Evolutionary conservation across 2,797 vertebrate species (phyloP).

Genomic region (Acanthopagrus latus): DNA sequence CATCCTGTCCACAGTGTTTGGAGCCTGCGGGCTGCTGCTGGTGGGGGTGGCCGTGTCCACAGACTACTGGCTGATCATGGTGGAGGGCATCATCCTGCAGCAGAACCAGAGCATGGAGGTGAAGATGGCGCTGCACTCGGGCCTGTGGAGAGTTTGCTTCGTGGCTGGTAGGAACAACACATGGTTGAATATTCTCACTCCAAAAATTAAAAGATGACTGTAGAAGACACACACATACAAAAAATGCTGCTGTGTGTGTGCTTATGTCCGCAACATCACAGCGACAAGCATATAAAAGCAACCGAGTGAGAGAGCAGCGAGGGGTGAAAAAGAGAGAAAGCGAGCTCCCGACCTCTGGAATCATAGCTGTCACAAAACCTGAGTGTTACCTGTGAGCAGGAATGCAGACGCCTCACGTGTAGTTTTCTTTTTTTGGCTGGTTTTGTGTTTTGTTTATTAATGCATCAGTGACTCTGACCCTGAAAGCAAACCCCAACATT

Average conservation of each 20-base stretch:
- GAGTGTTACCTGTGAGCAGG: conserved; percentile 60
- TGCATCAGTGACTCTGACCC: conserved; percentile 46
- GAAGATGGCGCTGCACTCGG: conserved; percentile 95
- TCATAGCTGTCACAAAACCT: conserved; percentile 67
- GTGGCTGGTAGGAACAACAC: conserved; percentile 87
- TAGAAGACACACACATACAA: conserved; percentile 4
- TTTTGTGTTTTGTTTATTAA: conserved; percentile 39
- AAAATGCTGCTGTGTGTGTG: conserved; percentile 7
- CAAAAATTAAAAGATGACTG: background rate
- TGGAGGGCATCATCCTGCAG: conserved; percentile 93
- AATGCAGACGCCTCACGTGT: conserved; percentile 30
- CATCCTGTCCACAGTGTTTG: conserved; percentile 95
- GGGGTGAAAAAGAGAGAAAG: conserved; percentile 13
- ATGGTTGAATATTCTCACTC: conserved; percentile 10
- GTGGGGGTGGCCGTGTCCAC: conserved; percentile 96
- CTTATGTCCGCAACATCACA: conserved; percentile 28
- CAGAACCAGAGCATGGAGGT: conserved; percentile 95
- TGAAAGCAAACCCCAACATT: conserved; percentile 41
- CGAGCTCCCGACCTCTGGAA: conserved; percentile 37
- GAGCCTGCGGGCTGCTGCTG: conserved; percentile 92
- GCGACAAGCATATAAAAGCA: conserved; percentile 28
- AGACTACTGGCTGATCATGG: conserved; percentile 96
- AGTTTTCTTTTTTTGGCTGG: background rate
- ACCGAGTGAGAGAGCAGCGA: conserved; percentile 23
- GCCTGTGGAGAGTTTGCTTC: conserved; percentile 96